Evolutionary conservation across 23 tunicate genomes (phyloP).

Genomic region (Botrylloides violaceus): DNA sequence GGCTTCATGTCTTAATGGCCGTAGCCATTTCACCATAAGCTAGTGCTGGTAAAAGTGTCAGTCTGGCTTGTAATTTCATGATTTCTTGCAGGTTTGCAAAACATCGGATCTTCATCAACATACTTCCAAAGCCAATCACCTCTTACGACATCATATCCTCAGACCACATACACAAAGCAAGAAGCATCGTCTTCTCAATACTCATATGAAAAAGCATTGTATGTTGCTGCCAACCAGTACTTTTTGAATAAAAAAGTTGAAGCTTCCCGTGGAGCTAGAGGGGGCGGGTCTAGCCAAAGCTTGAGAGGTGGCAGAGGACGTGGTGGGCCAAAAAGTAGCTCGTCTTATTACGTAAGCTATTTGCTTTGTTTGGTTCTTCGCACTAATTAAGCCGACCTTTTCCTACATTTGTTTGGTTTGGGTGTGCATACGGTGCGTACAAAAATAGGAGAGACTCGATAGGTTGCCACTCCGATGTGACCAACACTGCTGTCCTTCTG

Average conservation of each 20-base stretch:
- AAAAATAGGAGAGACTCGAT: not conserved
- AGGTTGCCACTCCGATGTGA: too few species aligned
- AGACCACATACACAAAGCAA: conserved; percentile 8
- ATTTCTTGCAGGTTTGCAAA: not conserved
- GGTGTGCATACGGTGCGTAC: conserved; percentile 74
- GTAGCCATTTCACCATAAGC: not conserved
- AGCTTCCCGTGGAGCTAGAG: conserved; percentile 18
- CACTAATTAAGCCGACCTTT: conserved; percentile 70
- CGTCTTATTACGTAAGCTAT: not conserved
- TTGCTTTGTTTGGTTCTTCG: conserved; percentile 6
- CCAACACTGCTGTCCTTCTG: too few species aligned
- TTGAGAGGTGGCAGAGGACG: conserved; percentile 29
- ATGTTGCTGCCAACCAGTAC: conserved; percentile 62
- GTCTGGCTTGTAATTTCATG: not conserved
- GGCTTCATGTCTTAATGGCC: too few species aligned
- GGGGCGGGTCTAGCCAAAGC: not conserved
- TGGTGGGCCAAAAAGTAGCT: conserved; percentile 19
- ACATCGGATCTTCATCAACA: not conserved
- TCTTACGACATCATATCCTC: conserved; percentile 16
- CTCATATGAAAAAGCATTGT: conserved; percentile 61
- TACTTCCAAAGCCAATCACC: not conserved
- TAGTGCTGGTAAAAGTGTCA: too few species aligned
- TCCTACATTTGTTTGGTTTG: conserved; percentile 4
- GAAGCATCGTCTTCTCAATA: conserved; percentile 36
- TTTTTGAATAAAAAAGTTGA: conserved; percentile 29